phyloP scores from a whole-genome alignment of 2,113 vertebrate genomes.

The Brachyhypopomus occidentalis region DNA sequence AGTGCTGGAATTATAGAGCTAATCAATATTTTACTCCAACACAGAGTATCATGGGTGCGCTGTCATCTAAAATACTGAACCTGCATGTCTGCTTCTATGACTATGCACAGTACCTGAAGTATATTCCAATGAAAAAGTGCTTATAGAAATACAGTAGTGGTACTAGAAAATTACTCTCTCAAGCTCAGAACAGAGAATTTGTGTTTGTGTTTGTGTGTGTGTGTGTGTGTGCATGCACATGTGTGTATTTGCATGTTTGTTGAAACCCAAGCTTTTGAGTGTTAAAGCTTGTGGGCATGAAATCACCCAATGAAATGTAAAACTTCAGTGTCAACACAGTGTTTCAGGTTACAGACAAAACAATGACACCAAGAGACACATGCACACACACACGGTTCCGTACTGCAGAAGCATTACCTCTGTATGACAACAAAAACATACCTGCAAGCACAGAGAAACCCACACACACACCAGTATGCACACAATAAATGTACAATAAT shows the following conservation, averaged over 20 bases:
- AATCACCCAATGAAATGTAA: constrained; percentile 47
- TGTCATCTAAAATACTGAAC: neutral
- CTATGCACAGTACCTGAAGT: too few relatives aligned
- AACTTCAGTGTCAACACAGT: constrained; percentile 43
- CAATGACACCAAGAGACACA: constrained; percentile 26
- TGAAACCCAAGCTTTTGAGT: constrained; percentile 42
- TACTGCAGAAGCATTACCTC: neutral
- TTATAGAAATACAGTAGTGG: too few relatives aligned
- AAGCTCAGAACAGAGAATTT: neutral
- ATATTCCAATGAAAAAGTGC: too few relatives aligned
- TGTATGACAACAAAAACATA: constrained; percentile 18
- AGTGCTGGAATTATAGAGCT: constrained; percentile 32
- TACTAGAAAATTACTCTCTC: neutral
- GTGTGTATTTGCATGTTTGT: constrained; percentile 11
- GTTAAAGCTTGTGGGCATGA: constrained; percentile 41
- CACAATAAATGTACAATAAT: neutral
- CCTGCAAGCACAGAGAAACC: constrained; percentile 3
- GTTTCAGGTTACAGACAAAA: constrained; percentile 46
- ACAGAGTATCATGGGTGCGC: constrained; percentile 23
- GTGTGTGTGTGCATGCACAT: neutral
- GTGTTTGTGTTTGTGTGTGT: constrained; percentile 14
- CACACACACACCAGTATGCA: neutral
- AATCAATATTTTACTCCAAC: constrained; percentile 32
- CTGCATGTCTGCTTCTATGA: too few relatives aligned
- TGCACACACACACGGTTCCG: constrained; percentile 8